Evolutionary conservation across 2,797 vertebrate genomes (phyloP).

Genomic region (Bovichtus variegatus): DNA sequence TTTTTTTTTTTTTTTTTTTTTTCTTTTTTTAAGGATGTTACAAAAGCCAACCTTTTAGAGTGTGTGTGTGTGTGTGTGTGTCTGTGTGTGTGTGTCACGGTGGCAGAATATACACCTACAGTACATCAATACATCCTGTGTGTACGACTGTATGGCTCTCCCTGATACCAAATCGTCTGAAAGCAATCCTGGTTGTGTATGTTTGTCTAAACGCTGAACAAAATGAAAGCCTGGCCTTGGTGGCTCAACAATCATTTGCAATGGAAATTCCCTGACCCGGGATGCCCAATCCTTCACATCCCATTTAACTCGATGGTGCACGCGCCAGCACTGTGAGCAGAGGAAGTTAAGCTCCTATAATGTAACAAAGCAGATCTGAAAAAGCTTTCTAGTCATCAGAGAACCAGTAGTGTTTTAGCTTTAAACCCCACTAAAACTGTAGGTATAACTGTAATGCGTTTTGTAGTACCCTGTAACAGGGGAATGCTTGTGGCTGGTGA

Average conservation of each 20-base stretch:
- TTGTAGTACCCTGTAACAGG: neutral
- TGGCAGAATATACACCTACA: neutral
- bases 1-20: neutral
- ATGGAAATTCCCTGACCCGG: slow-evolving; percentile 71
- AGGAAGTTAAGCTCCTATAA: slow-evolving; percentile 54
- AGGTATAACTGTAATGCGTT: slow-evolving; percentile 21
- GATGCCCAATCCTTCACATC: slow-evolving; percentile 66
- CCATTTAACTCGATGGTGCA: slow-evolving; percentile 61
- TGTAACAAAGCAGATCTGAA: slow-evolving; percentile 56
- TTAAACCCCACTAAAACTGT: slow-evolving; percentile 34
- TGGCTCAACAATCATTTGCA: slow-evolving; percentile 58
- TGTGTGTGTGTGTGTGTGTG: no score
- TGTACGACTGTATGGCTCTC: neutral
- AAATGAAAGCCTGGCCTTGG: slow-evolving; percentile 41
- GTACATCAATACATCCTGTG: slow-evolving; percentile 24
- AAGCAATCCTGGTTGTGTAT: slow-evolving; percentile 43
- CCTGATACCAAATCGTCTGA: slow-evolving; percentile 19
- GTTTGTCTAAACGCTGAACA: slow-evolving; percentile 50
- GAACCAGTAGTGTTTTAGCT: slow-evolving; percentile 45
- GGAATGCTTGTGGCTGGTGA: neutral
- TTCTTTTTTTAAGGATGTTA: neutral
- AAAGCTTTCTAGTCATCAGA: slow-evolving; percentile 47
- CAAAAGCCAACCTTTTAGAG: neutral
- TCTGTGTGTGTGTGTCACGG: no score
- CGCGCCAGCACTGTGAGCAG: slow-evolving; percentile 42